These are phyloP conservation scores for Hermaeophaga mercurialis DNA, from an alignment of 2,888 invertebrate species.

Conservation along the genomic window DNA sequence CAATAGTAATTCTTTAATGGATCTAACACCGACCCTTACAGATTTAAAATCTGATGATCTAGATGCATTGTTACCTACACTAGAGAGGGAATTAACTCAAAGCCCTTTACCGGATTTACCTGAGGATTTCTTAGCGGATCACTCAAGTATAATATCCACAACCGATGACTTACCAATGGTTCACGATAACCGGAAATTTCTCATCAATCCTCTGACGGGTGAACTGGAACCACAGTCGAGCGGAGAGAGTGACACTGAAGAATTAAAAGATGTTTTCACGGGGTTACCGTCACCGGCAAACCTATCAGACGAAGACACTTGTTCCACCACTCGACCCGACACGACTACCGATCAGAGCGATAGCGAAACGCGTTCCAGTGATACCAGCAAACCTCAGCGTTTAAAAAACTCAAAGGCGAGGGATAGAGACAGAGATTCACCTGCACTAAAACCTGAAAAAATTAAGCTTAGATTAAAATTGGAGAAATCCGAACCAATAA, in stretches of 20 bases:
- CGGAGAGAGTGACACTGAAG: slow-evolving; percentile 64
- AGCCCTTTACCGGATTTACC: slow-evolving; percentile 60
- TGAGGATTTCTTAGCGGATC: slow-evolving; percentile 55
- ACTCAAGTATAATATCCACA: slow-evolving; percentile 32
- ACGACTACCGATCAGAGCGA: slow-evolving; percentile 54
- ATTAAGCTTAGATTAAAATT: slow-evolving; percentile 82
- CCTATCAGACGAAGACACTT: slow-evolving; percentile 64
- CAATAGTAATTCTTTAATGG: slow-evolving; percentile 45
- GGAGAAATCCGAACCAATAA: slow-evolving; percentile 81
- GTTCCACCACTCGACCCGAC: slow-evolving; percentile 60
- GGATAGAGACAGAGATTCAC: slow-evolving; percentile 53
- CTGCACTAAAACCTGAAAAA: slow-evolving; percentile 66
- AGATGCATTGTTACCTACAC: slow-evolving; percentile 68
- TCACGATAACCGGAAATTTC: slow-evolving; percentile 73
- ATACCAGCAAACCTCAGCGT: slow-evolving; percentile 47
- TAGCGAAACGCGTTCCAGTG: slow-evolving; percentile 52
- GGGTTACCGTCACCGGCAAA: slow-evolving; percentile 49
- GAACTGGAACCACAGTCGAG: slow-evolving; percentile 80
- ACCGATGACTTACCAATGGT: slow-evolving; percentile 56
- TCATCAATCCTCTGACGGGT: slow-evolving; percentile 89
- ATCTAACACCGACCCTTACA: slow-evolving; percentile 55
- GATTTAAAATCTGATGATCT: slow-evolving; percentile 62
- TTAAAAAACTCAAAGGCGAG: slow-evolving; percentile 43
- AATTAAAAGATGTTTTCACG: slow-evolving; percentile 56
- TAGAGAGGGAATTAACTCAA: slow-evolving; percentile 65